phyloP scores from a whole-genome alignment of 2,113 vertebrate species.

The Pelusios castaneus region DNA sequence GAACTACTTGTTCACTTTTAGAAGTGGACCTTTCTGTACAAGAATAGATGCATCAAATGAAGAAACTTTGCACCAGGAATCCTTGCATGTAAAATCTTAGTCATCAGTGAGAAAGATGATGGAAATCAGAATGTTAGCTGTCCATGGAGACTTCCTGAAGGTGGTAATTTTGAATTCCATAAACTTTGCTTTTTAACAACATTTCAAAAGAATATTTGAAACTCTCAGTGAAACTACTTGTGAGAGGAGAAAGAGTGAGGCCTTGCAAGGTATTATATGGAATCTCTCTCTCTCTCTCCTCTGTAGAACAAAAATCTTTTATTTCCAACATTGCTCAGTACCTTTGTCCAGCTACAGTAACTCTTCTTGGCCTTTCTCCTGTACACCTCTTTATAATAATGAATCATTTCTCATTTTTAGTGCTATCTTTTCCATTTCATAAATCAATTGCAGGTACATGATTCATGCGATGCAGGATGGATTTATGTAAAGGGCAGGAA shows the following conservation, averaged over 20 bases:
- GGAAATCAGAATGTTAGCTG: neutral
- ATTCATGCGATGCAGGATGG: neutral
- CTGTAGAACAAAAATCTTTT: neutral
- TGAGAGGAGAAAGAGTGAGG: neutral
- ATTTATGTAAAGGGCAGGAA: neutral
- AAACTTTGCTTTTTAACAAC: neutral
- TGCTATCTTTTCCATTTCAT: neutral
- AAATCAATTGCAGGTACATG: neutral
- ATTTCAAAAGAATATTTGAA: slow-evolving; percentile 25
- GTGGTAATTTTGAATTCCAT: neutral
- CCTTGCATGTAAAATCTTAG: neutral
- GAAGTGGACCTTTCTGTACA: neutral
- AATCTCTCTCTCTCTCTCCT: neutral
- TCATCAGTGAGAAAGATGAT: neutral
- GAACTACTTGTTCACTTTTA: neutral
- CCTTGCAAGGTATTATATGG: neutral
- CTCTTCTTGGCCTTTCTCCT: neutral
- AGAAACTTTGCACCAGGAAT: neutral
- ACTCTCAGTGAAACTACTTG: neutral
- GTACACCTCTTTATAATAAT: neutral
- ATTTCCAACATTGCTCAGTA: neutral
- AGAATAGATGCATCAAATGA: neutral
- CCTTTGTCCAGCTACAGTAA: neutral
- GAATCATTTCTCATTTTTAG: neutral
- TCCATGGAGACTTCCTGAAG: neutral